Base-by-base conservation (phyloP, 2,888 invertebrate species). In the Papilio demoleus region DNA sequence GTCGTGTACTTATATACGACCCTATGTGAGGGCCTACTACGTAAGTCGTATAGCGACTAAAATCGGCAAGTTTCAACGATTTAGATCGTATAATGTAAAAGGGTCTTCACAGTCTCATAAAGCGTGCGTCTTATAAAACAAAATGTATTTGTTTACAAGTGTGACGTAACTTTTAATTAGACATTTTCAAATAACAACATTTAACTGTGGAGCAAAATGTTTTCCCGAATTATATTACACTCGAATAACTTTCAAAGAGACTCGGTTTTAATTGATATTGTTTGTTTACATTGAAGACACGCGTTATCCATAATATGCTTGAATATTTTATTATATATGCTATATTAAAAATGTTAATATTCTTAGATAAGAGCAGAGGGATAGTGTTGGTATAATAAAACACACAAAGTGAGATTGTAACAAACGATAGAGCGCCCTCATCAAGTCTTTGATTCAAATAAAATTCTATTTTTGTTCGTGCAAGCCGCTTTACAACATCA, bases 401-500 rank as follows among this genome's bases (percentile, higher is more conserved):
- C 31, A 56, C 31, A 56, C 53, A 56, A 56, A 56, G 53, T n/a
- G 31, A 31, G 31, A 17, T n/a, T 31, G 17, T 56, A 56, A 56
- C 53, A 56, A 31, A 17, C 31, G 53, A 14, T 14, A 8, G 8
- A n/a, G 53, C 31, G 31, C 17, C 53, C 53, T 56, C 53, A 56
- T 56, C 53, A 56, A 17, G 53, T 31, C 31, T 56, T n/a, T 31
- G 31, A 17, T 31, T 56, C 9, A 31, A 17, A 45, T 31, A 62
- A 27, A 62, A 45, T 19, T 47, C 31, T 31, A 62, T 62, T 62
- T 45, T 45, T 42, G 40, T 42, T 17, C 42, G 27, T 31, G 17
- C 42, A 62, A 62, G 56, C 40, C 31, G 38, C 40, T 56, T 42
- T 40, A 56, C 14, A 8, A 24, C 40, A 65, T 56, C 53, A 19